Evolutionary conservation across 2,113 vertebrate genomes (phyloP).

Genomic region (Callorhinus ursinus): DNA sequence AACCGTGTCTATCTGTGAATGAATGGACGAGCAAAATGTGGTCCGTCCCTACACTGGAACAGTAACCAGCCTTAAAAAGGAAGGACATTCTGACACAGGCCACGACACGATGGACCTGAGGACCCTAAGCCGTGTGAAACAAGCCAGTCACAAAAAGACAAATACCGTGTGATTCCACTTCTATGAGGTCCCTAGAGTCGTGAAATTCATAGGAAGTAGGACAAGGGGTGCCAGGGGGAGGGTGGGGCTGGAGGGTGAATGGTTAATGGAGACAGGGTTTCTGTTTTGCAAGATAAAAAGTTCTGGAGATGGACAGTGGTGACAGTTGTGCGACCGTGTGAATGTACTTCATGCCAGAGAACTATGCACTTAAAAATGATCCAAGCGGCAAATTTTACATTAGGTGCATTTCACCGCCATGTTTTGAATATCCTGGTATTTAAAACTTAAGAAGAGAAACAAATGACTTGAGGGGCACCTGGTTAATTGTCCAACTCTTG

Average conservation of each 20-base stretch:
- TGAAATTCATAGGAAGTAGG: neutral
- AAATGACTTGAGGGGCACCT: neutral
- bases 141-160: neutral
- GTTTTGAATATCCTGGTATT: neutral
- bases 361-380: too few relatives aligned
- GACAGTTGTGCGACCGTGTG: rapidly evolving
- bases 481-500: too few relatives aligned
- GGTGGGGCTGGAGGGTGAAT: rapidly evolving
- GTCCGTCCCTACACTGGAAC: rapidly evolving
- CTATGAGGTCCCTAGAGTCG: rapidly evolving
- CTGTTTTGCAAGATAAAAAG: neutral
- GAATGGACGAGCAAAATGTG: rapidly evolving
- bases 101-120: neutral
- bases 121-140: neutral
- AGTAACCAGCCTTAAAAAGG: neutral
- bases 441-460: neutral
- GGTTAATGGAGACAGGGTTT: neutral
- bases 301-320: neutral
- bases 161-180: neutral
- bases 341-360: neutral
- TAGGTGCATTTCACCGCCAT: neutral
- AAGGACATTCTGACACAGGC: neutral
- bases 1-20: rapidly evolving
- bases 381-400: neutral
- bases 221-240: neutral